phyloP scores from a whole-genome alignment of 2,113 vertebrate species.

The Oncorhynchus keta region DNA sequence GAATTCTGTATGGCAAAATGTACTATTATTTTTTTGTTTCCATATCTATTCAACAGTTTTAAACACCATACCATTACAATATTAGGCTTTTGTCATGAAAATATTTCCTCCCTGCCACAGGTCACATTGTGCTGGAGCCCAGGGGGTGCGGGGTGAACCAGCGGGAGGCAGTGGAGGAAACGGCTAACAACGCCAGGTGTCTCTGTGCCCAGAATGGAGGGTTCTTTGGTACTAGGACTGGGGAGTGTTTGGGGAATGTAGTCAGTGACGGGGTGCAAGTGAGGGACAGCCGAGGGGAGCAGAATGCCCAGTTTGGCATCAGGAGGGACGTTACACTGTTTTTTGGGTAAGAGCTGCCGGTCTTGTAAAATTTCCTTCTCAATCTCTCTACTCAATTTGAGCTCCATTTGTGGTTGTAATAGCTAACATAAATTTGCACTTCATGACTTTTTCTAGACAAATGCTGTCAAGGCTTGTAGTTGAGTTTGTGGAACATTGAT shows the following conservation, averaged over 20 bases:
- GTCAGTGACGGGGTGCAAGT: constrained; percentile 82
- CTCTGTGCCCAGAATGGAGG: constrained; percentile 89
- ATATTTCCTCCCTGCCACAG: constrained; percentile 25
- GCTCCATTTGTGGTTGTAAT: not conserved
- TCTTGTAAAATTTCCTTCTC: not conserved
- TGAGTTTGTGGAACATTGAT: not conserved
- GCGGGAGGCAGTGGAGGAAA: constrained; percentile 76
- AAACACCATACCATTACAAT: not conserved
- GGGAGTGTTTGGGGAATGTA: constrained; percentile 83
- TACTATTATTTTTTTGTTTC: not conserved
- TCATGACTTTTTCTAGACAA: not conserved
- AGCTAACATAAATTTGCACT: not conserved
- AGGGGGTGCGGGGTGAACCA: constrained; percentile 70
- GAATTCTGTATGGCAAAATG: not conserved
- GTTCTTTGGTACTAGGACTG: constrained; percentile 72
- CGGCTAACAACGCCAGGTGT: constrained; percentile 69
- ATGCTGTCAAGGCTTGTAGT: no score
- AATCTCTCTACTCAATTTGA: not conserved
- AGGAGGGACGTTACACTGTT: constrained; percentile 87
- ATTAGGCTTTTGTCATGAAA: not conserved
- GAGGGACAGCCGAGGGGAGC: constrained; percentile 78
- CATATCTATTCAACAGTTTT: not conserved
- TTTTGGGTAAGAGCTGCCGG: constrained; percentile 83
- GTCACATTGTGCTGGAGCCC: constrained; percentile 85
- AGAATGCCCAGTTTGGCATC: constrained; percentile 96